Base-by-base conservation (phyloP, 2,888 invertebrate species). In the Hedya salicella region DNA sequence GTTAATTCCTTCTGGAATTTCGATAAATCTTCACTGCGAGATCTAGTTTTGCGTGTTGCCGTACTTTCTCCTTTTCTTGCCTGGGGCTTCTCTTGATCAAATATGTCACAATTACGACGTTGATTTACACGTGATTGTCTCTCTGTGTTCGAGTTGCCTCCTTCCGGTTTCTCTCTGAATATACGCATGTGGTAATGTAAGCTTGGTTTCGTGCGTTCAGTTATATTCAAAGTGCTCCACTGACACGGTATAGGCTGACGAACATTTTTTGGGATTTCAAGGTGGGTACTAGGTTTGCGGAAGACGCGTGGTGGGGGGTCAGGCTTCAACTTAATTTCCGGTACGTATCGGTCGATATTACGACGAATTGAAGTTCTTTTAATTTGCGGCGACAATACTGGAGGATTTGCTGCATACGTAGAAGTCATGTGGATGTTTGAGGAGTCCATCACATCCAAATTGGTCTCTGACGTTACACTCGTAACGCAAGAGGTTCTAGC, bases 401-500 rank as follows among this genome's bases (percentile, higher is more conserved):
- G 87, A 5, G 91, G 90, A 62, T 81, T 82, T 14, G 93, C 90
- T 40, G 88, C 81, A 73, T 91, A 91, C 3, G 91, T 92, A 1
- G 93, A 87, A 6, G 91, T 93, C n/a, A 93, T 87, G 50, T 92
- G 89, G 5, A 92, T 92, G 68, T 90, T 86, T 9, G 91, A 88
- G 30, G 93, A 89, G 76, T 94, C 93, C 71, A 92, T 88, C 14
- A 93, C 93, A 36, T 93, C 93, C 0, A 93, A 88, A 68, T 92
- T 89, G 72, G 92, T 94, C 73, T 94, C 94, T 0, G 93, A 93
- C 4, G 93, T 93, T 3, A 93, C 92, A 69, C 94, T 93, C 5
- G 92, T 91, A 59, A 93, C 93, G 71, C 93, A 94, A 2, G 95
- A 95, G 30, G 95, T 95, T 68, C 95, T 89, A 0, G 95, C 95